Percentiles rank a stretch among this genome's conserved stretches.
phyloP scores from a whole-genome alignment of 2,797 vertebrate species.

The Steatocranus sp. region DNA sequence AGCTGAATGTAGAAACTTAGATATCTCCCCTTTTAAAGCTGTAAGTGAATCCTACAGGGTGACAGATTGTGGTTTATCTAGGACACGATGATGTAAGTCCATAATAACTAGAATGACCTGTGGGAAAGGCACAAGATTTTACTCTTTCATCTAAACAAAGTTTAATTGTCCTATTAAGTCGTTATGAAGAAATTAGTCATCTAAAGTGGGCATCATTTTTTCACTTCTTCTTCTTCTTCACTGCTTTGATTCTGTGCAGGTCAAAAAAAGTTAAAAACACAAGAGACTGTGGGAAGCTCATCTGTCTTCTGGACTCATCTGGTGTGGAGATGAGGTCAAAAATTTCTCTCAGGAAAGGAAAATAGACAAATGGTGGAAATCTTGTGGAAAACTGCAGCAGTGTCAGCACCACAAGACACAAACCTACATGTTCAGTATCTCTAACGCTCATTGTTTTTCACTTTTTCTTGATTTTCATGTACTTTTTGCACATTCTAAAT shows the following conservation, averaged over 20 bases:
- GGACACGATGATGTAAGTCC: background rate
- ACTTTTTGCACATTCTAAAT: background rate
- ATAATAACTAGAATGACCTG: background rate
- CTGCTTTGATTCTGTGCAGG: slow-evolving; percentile 10
- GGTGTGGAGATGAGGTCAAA: slow-evolving; percentile 12
- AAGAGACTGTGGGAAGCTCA: slow-evolving; percentile 56
- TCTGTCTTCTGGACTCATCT: background rate
- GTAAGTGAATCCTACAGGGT: background rate
- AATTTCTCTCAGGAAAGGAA: slow-evolving; percentile 52
- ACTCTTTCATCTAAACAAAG: background rate
- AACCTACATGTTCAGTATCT: background rate
- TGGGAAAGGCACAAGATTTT: background rate
- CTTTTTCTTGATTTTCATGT: background rate
- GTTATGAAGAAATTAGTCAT: background rate
- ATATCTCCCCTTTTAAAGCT: background rate
- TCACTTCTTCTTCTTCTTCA: background rate
- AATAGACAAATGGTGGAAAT: background rate
- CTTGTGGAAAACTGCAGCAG: background rate
- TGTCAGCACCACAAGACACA: background rate
- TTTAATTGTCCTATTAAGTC: background rate
- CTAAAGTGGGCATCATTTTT: background rate
- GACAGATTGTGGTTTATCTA: background rate
- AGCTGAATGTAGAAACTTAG: background rate
- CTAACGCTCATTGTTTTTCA: rapidly evolving
- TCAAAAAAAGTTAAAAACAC: background rate